These are phyloP conservation scores for Biston betularia DNA, from an alignment of 2,888 invertebrate species.

Conservation along the genomic window DNA sequence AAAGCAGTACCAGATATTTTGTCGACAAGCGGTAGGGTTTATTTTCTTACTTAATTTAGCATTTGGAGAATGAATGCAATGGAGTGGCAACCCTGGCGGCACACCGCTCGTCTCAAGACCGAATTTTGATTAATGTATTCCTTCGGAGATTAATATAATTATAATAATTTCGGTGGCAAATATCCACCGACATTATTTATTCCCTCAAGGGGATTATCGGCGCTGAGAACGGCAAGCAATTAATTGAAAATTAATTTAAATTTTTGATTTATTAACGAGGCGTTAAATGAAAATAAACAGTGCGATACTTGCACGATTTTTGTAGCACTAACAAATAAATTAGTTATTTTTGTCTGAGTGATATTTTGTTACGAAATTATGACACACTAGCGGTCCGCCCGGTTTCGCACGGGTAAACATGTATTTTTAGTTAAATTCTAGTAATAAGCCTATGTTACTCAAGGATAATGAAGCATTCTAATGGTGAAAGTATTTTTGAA, in stretches of 20 bases:
- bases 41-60: neutral
- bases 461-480: too few species aligned
- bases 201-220: neutral
- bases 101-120: neutral
- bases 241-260: slow-evolving; percentile 17
- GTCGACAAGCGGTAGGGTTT: neutral
- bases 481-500: too few species aligned
- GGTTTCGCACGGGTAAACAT: too few species aligned
- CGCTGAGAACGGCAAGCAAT: neutral
- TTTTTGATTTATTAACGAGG: slow-evolving; percentile 5
- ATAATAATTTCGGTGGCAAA: slow-evolving; percentile 8
- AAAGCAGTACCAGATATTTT: too few species aligned
- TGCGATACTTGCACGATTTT: neutral
- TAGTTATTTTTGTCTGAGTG: too few species aligned
- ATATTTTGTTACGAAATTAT: too few species aligned
- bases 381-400: too few species aligned
- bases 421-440: too few species aligned
- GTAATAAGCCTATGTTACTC: too few species aligned
- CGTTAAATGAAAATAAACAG: slow-evolving; percentile 15
- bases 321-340: neutral
- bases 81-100: neutral
- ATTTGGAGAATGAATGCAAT: neutral
- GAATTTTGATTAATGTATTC: slow-evolving; percentile 13
- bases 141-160: slow-evolving; percentile 5
- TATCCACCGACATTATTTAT: slow-evolving; percentile 17